Conservation (phyloP, 2,888 invertebrate genomes). For the Protonemura montana region DNA sequence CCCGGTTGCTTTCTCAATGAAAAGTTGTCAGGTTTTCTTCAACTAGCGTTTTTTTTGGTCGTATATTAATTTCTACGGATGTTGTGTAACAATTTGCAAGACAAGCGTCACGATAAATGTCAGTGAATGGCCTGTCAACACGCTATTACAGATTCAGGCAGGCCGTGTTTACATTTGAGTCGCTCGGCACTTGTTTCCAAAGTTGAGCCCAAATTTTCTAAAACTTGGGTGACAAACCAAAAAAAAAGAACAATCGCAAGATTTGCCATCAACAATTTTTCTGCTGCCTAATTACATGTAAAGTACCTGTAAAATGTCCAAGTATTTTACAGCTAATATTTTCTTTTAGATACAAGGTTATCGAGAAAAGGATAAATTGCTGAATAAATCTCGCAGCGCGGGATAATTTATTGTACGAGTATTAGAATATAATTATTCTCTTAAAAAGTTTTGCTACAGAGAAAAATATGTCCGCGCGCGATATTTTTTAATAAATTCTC, state of each 20-base stretch:
- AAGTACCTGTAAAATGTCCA: not conserved
- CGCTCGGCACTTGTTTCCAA: no score
- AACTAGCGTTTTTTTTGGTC: not conserved
- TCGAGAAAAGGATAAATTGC: constrained; percentile 3
- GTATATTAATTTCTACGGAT: not conserved
- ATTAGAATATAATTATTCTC: constrained; percentile 7
- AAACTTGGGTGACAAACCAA: no score
- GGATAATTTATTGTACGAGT: constrained; percentile 12
- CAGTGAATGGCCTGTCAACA: no score
- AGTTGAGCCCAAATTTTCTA: not conserved
- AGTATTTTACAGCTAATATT: not conserved
- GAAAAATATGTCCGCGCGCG: not conserved
- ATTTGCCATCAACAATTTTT: not conserved
- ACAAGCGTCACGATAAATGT: no score
- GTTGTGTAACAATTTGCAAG: not conserved
- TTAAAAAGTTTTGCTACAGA: not conserved
- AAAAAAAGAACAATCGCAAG: no score
- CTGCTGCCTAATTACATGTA: not conserved
- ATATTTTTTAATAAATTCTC: not conserved
- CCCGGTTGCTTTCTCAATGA: not conserved
- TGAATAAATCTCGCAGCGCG: not conserved
- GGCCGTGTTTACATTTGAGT: no score
- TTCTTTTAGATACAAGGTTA: not conserved
- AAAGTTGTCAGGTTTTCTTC: not conserved
- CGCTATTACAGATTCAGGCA: no score